A percentile compares a stretch with the other conserved stretches of the same genome.
Conservation (phyloP, 2,888 invertebrate genomes). For the Pyrocoelia pectoralis region DNA sequence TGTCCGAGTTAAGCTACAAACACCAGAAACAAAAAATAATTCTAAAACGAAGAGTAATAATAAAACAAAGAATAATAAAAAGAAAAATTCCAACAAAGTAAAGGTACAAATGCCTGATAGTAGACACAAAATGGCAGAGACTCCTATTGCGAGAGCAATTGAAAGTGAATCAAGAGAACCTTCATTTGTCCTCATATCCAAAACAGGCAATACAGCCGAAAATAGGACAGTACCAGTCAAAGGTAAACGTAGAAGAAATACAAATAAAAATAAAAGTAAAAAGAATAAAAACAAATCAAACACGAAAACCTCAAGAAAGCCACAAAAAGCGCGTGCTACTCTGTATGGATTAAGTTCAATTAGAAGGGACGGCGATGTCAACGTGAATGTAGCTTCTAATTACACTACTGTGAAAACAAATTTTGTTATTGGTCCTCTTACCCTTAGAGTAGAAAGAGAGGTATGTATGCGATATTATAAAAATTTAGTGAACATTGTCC, state of each 20-base stretch:
- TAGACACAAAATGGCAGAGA: slow-evolving; percentile 56
- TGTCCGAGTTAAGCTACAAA: slow-evolving; percentile 77
- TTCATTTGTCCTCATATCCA: slow-evolving; percentile 55
- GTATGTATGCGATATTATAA: slow-evolving; percentile 53
- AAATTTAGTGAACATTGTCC: not conserved
- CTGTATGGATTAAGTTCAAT: slow-evolving; percentile 82
- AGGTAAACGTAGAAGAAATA: slow-evolving; percentile 42
- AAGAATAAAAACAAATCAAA: slow-evolving; percentile 60
- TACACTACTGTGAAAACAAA: slow-evolving; percentile 85
- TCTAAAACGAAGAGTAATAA: slow-evolving; percentile 56
- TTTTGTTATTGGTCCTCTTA: slow-evolving; percentile 81
- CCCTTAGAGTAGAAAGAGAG: slow-evolving; percentile 81
- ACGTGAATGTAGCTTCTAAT: slow-evolving; percentile 79
- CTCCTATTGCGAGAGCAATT: slow-evolving; percentile 50
- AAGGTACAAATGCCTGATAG: slow-evolving; percentile 28
- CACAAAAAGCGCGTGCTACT: slow-evolving; percentile 77
- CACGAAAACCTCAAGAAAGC: slow-evolving; percentile 59
- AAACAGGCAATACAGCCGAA: slow-evolving; percentile 43
- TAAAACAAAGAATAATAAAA: slow-evolving; percentile 34
- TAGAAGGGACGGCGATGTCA: slow-evolving; percentile 81
- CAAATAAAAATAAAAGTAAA: slow-evolving; percentile 40
- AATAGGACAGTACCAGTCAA: slow-evolving; percentile 33
- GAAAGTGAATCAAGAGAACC: slow-evolving; percentile 53
- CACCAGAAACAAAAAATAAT: slow-evolving; percentile 58
- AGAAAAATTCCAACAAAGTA: slow-evolving; percentile 30